phyloP scores from a whole-genome alignment of 2,797 vertebrate genomes.

The Melanotaenia parkinsoni region DNA sequence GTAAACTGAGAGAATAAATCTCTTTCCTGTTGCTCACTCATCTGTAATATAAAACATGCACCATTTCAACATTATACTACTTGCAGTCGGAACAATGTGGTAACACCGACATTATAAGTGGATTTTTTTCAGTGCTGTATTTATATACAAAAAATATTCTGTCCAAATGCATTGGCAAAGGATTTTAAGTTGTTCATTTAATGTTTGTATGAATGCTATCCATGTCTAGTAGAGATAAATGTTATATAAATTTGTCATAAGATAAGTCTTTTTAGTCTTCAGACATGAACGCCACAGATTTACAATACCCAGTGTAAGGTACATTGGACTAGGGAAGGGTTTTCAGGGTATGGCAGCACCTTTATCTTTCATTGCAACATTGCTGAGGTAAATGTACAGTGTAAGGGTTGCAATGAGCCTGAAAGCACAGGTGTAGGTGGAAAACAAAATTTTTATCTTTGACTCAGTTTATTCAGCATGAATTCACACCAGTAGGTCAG shows the following conservation, averaged over 20 bases:
- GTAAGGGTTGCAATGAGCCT: background rate
- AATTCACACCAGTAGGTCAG: background rate
- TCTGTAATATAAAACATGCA: slow-evolving; percentile 9
- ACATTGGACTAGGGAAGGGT: slow-evolving; percentile 20
- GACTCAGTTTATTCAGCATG: background rate
- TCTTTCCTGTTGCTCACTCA: background rate
- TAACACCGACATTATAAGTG: background rate
- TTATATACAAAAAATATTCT: slow-evolving; percentile 2
- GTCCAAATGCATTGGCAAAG: too few species aligned
- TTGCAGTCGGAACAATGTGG: background rate
- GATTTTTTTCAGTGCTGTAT: slow-evolving; percentile 1
- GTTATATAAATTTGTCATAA: slow-evolving; percentile 66
- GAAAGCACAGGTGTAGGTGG: slow-evolving; percentile 5
- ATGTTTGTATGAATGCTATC: slow-evolving; percentile 25
- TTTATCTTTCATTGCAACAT: slow-evolving; percentile 17
- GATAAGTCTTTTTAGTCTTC: slow-evolving; percentile 44
- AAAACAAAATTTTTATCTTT: background rate
- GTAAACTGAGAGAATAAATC: background rate
- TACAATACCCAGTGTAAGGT: slow-evolving; percentile 12
- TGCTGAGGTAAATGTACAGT: background rate
- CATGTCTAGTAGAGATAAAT: slow-evolving; percentile 40
- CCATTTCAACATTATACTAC: background rate
- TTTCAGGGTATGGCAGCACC: slow-evolving; percentile 7
- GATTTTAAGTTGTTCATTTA: too few species aligned
- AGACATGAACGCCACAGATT: slow-evolving; percentile 28